Conservation (phyloP, 2,888 invertebrate species). For the Papilio protenor region DNA sequence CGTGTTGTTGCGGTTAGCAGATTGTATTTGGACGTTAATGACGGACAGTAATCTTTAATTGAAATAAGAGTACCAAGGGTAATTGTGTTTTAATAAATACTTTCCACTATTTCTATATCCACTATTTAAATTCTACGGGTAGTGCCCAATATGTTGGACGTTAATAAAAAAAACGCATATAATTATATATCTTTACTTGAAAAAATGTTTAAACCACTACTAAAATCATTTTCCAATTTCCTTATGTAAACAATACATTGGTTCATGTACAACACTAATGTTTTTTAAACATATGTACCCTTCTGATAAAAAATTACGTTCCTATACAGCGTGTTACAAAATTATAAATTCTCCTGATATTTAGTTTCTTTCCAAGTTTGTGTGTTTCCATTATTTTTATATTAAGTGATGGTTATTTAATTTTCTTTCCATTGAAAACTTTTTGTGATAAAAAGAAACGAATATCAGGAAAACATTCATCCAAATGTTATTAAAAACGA, state of each 20-base stretch:
- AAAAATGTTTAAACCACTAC: constrained; percentile 75
- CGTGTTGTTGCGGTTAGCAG: too few species aligned
- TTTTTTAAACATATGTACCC: constrained; percentile 70
- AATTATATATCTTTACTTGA: constrained; percentile 66
- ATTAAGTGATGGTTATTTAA: not conserved
- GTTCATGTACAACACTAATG: constrained; percentile 73
- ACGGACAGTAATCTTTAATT: too few species aligned
- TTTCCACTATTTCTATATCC: too few species aligned
- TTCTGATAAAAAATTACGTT: constrained; percentile 61
- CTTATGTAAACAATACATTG: constrained; percentile 67
- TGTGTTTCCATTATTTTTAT: not conserved
- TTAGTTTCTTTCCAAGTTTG: not conserved
- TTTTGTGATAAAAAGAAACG: not conserved
- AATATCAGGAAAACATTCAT: not conserved
- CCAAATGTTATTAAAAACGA: constrained; percentile 12
- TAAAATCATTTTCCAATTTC: constrained; percentile 55
- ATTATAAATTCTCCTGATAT: constrained; percentile 14
- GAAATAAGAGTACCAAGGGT: too few species aligned
- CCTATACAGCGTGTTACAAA: constrained; percentile 46
- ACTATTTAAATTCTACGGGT: too few species aligned
- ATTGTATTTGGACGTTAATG: too few species aligned
- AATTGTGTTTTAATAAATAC: too few species aligned
- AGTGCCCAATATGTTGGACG: not conserved
- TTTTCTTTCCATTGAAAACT: not conserved
- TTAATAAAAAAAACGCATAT: constrained; percentile 49